These are phyloP conservation scores for Hyperopisus bebe DNA, from an alignment of 2,113 vertebrate species.

Conservation along the genomic window DNA sequence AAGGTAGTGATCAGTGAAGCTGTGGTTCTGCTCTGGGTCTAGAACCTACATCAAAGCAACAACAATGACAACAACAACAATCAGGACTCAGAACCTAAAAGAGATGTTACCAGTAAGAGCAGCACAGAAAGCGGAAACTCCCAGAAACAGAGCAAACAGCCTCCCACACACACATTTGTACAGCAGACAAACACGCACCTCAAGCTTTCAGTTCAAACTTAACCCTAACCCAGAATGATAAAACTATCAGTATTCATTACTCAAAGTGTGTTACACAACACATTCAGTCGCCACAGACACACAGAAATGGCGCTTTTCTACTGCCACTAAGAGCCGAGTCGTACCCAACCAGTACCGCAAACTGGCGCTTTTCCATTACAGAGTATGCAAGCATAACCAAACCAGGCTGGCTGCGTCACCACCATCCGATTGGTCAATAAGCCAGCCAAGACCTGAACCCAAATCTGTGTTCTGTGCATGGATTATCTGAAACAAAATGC, in stretches of 20 bases:
- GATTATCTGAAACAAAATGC: background rate
- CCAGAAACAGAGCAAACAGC: background rate
- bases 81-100: background rate
- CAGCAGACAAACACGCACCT: background rate
- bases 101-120: background rate
- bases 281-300: background rate
- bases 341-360: background rate
- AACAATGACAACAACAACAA: background rate
- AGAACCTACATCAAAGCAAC: constrained; percentile 66
- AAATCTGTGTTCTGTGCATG: background rate
- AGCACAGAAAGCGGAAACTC: background rate
- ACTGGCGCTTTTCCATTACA: too few species aligned
- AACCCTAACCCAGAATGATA: background rate
- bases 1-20: constrained; percentile 93
- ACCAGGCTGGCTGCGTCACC: background rate
- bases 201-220: background rate
- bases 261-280: background rate
- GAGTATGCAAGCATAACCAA: background rate
- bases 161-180: background rate
- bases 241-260: background rate
- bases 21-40: constrained; percentile 96
- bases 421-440: background rate
- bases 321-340: background rate
- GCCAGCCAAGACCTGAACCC: background rate
- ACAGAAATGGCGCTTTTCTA: background rate